phyloP scores from a whole-genome alignment of 1,140 invertebrate genomes.

The Caenorhabditis latens region DNA sequence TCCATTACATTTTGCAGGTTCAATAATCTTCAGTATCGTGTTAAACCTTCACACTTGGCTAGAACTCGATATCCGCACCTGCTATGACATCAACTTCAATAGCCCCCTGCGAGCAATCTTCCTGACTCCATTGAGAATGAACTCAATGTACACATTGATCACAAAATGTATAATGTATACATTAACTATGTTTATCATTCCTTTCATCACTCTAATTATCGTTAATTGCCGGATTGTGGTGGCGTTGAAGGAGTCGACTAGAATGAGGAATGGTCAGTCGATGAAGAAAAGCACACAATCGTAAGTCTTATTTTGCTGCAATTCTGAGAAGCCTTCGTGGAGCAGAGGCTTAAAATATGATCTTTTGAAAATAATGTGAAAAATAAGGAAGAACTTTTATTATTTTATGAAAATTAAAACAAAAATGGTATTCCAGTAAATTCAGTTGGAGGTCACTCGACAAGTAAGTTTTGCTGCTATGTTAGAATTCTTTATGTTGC shows the following conservation, averaged over 20 bases:
- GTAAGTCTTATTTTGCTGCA: conserved; percentile 60
- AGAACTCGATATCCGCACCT: conserved; percentile 71
- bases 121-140: conserved; percentile 66
- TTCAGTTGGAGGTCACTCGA: conserved; percentile 23
- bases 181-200: conserved; percentile 76
- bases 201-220: conserved; percentile 71
- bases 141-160: conserved; percentile 69
- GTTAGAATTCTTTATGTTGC: conserved; percentile 15
- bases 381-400: no score
- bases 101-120: conserved; percentile 69
- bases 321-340: neutral
- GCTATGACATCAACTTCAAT: conserved; percentile 70
- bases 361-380: neutral
- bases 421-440: conserved; percentile 15
- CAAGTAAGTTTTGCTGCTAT: conserved; percentile 5
- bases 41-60: conserved; percentile 75
- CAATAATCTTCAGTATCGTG: conserved; percentile 71
- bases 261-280: conserved; percentile 74
- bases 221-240: conserved; percentile 75
- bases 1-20: conserved; percentile 58
- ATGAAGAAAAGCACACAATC: conserved; percentile 72
- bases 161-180: conserved; percentile 75
- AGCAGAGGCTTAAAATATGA: neutral
- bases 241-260: conserved; percentile 70
- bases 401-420: no score